Evolutionary conservation across 2,888 invertebrate species (phyloP), one percentile per base, ranked within the genome.

Genomic region (Penaeus monodon): DNA sequence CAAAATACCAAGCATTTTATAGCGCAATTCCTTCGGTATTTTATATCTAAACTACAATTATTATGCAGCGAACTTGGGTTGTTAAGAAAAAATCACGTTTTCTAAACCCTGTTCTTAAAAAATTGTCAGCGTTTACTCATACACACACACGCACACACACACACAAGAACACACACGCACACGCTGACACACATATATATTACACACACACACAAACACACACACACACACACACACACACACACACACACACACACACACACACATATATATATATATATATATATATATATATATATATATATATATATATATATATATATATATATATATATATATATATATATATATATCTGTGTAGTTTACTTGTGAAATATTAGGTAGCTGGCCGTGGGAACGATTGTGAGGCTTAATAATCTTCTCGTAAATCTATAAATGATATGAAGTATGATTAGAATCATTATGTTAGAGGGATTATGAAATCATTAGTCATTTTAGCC

Each of bases 231-330:
- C 33, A 70, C 33, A 70, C 33, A 70, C 33, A 70, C 33, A 70
- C 22, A 24, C 22, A 24, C 22, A 24, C 33, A 24, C 33, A 70
- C 33, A 70, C 33, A 70, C 33, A 70, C 33, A 70, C 22, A 70
- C 22, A 24, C 22, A 70, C 33, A 70, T 24, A 24, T 17, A 70
- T 1, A 70, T 24, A 70, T 70, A 70, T 24, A 70, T 24, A 22
- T 24, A 24, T 24, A 24, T 24, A 24, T 70, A 70, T 70, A 70
- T 70, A 70, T 22, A 70, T 70, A 70, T 70, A 70, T 70, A 70
- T 70, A 70, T 70, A 70, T 70, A 70, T 70, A 70, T 70, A 22
- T 70, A 70, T 24, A 70, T 70, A 70, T 70, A 68, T 70, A 70
- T 24, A 70, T 70, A 70, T 24, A 70, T 70, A 70, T 70, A 70